Evolutionary conservation across 1,140 invertebrate genomes (phyloP), one percentile per base, ranked within the genome.

Genomic region (Eriosoma lanigerum): DNA sequence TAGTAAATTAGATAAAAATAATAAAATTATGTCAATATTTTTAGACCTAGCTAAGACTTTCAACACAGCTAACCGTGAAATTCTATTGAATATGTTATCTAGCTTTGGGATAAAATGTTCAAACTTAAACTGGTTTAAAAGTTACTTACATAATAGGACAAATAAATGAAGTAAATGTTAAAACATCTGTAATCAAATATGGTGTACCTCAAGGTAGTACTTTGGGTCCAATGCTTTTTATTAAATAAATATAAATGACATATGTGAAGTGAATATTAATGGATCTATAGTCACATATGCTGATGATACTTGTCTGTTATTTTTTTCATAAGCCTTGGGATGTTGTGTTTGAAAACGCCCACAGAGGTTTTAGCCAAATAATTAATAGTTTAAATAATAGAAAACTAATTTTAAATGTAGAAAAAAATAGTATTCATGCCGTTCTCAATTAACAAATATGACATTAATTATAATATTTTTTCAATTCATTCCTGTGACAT

Each of bases 251-350:
- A n/a, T n/a, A n/a, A 60, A 60, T 26, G 21, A 29, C 10, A 60
- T 60, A 13, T 60, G 58, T 60, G 58, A 60, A 13, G 3, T 60
- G 9, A 60, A 60, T 60, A 13, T 26, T 26, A 10, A 29, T 60
- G 58, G 58, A 12, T 60, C 58, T 26, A 60, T 60, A 60, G 21
- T 60, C 9, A 60, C 58, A n/a, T n/a, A n/a, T n/a, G n/a, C n/a
- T n/a, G n/a, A n/a, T n/a, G n/a, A n/a, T n/a, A n/a, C n/a, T n/a
- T n/a, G n/a, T n/a, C n/a, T n/a, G n/a, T n/a, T n/a, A n/a, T n/a
- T n/a, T n/a, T n/a, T n/a, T n/a, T 26, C 29, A 62, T 62, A 32
- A 24, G 10, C 26, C 9, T 3, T 62, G 58, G 58, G 58, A 62
- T 62, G 58, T 9, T 10, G 58, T 62, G 21, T 32, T 26, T 62